phyloP scores from a whole-genome alignment of 2,888 invertebrate species.

The Leucoma salicis region DNA sequence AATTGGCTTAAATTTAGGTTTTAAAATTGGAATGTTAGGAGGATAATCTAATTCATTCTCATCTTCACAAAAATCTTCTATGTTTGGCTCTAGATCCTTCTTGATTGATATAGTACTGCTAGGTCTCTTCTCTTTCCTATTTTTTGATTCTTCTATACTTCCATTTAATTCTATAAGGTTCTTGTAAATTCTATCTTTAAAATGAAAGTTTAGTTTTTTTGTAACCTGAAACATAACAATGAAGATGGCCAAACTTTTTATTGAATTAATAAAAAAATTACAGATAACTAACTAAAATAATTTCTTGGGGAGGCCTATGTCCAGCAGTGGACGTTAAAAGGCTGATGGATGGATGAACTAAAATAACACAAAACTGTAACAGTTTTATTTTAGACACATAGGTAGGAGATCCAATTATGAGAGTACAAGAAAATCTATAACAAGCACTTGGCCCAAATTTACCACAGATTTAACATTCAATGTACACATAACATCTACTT shows the following conservation, averaged over 20 bases:
- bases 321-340: too few species aligned
- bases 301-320: too few species aligned
- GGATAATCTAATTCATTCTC: constrained; percentile 53
- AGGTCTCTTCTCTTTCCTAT: constrained; percentile 45
- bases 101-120: constrained; percentile 39
- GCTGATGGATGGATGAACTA: too few species aligned
- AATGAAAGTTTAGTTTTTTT: constrained; percentile 70
- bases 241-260: too few species aligned
- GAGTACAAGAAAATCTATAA: too few species aligned
- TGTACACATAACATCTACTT: too few species aligned
- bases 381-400: too few species aligned
- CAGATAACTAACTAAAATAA: too few species aligned
- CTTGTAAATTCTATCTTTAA: constrained; percentile 70
- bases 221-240: constrained; percentile 56
- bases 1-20: constrained; percentile 58
- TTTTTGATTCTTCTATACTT: constrained; percentile 47
- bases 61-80: constrained; percentile 70
- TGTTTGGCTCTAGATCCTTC: constrained; percentile 69
- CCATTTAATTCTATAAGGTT: constrained; percentile 72
- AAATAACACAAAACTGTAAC: too few species aligned
- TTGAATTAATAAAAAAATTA: neutral
- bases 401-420: too few species aligned
- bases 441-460: too few species aligned
- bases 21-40: constrained; percentile 54
- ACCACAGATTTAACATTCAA: too few species aligned